Percentiles rank a stretch among this genome's conserved stretches.
Conservation (phyloP, 2,113 vertebrate species). For the Podocnemis expansa region DNA sequence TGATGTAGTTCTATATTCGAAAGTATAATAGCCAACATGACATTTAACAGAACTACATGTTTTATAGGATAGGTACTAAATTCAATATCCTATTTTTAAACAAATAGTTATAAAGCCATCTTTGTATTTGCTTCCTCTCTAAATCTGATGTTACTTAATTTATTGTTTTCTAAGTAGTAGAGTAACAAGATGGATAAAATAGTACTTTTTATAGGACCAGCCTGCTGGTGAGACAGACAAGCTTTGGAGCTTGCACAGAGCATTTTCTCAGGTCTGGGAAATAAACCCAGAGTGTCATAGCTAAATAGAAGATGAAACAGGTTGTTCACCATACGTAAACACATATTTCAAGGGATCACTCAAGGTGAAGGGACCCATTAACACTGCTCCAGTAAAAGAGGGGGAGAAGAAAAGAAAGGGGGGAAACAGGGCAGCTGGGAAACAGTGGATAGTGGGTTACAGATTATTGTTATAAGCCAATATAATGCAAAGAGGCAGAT, state of each 20-base stretch:
- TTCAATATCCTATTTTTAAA: neutral
- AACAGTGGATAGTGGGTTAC: neutral
- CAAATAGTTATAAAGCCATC: neutral
- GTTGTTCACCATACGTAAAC: neutral
- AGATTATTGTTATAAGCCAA: neutral
- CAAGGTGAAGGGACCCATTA: neutral
- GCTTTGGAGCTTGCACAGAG: neutral
- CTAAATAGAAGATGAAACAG: neutral
- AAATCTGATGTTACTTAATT: rapidly evolving
- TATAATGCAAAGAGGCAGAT: neutral
- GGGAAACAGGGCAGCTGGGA: neutral
- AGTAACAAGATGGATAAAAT: neutral
- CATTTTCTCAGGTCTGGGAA: neutral
- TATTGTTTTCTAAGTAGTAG: rapidly evolving
- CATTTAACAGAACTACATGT: neutral
- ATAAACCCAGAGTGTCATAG: neutral
- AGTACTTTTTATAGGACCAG: neutral
- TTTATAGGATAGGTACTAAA: neutral
- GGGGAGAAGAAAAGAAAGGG: neutral
- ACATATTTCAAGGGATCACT: neutral
- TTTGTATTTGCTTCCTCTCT: rapidly evolving
- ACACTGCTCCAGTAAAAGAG: neutral
- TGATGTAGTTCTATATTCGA: neutral
- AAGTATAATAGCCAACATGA: neutral
- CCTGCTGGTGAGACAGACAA: neutral